phyloP scores from a whole-genome alignment of 1,140 invertebrate genomes.

The Drosophila orena region DNA sequence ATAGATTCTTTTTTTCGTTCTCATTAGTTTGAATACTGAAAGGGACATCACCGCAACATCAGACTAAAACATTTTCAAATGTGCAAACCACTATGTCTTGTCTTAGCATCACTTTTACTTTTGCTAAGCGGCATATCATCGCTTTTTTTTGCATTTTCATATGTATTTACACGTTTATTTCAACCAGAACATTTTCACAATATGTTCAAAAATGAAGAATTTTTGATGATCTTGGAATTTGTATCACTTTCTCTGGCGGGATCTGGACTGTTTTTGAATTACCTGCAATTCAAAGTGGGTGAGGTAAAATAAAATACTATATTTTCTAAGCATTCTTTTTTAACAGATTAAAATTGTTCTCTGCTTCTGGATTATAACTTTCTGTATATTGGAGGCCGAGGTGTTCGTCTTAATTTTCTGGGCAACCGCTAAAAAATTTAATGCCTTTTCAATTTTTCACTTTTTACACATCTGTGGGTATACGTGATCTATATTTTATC shows the following conservation, averaged over 20 bases:
- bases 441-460: background rate
- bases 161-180: background rate
- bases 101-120: background rate
- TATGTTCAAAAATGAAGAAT: too few species aligned
- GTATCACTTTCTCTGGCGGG: background rate
- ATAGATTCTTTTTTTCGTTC: background rate
- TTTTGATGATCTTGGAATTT: background rate
- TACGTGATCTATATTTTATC: too few species aligned
- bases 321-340: background rate
- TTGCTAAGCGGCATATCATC: accelerated
- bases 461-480: background rate
- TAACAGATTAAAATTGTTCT: constrained; percentile 9
- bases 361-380: constrained; percentile 4
- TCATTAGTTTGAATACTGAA: too few species aligned
- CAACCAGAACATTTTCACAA: accelerated
- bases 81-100: background rate
- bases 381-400: background rate
- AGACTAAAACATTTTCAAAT: background rate
- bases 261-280: constrained; percentile 2
- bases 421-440: background rate
- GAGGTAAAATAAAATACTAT: background rate
- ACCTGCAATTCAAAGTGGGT: constrained; percentile 18
- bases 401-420: background rate
- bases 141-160: accelerated
- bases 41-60: too few species aligned